phyloP scores from a whole-genome alignment of 2,797 vertebrate genomes.

The Iguana delicatissima region DNA sequence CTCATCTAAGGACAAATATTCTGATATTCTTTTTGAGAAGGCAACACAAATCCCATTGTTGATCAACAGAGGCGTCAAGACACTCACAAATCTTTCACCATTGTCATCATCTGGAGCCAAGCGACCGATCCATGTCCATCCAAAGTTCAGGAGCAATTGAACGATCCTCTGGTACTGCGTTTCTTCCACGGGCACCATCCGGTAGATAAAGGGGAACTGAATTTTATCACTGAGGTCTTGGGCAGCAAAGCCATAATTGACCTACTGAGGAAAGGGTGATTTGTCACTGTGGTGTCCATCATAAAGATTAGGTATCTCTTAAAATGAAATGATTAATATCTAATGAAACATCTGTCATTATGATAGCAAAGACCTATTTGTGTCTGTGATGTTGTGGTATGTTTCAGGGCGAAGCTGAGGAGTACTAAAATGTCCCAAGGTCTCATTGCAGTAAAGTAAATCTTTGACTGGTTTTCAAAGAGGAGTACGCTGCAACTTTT shows the following conservation, averaged over 20 bases:
- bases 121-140: background rate
- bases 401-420: background rate
- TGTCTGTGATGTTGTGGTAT: background rate
- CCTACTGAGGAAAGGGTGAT: background rate
- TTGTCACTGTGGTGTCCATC: background rate
- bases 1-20: accelerated
- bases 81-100: background rate
- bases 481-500: background rate
- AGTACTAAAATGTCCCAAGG: too few relatives aligned
- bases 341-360: too few relatives aligned
- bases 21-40: background rate
- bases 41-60: background rate
- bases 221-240: background rate
- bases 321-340: background rate
- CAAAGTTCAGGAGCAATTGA: background rate
- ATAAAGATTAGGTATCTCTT: background rate
- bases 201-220: background rate
- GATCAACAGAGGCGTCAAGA: too few relatives aligned
- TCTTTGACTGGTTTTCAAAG: background rate
- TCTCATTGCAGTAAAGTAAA: background rate
- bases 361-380: background rate
- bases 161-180: background rate
- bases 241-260: background rate
- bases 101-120: background rate
- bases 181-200: background rate